Conservation (phyloP, 1,140 invertebrate genomes). For the Euwallacea fornicatus region DNA sequence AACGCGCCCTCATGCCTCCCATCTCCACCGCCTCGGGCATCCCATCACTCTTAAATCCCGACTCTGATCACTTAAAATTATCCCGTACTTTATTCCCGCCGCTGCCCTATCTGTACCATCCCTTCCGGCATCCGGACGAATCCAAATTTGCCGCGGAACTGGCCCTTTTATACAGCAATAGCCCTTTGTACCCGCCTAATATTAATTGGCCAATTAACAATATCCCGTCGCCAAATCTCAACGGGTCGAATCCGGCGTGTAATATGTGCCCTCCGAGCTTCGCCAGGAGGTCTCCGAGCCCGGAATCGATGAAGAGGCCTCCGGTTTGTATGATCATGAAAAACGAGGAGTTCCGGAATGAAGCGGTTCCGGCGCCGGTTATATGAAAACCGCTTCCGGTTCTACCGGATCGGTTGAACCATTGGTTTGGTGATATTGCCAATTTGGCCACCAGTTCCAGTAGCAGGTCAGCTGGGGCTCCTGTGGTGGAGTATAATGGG, state of each 20-base stretch:
- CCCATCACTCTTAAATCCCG: slow-evolving; percentile 59
- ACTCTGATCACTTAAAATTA: slow-evolving; percentile 65
- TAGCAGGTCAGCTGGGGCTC: slow-evolving; percentile 15
- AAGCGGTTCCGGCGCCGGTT: slow-evolving; percentile 61
- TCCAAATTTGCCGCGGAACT: slow-evolving; percentile 67
- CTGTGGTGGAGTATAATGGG: slow-evolving; percentile 34
- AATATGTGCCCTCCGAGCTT: slow-evolving; percentile 52
- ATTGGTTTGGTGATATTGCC: slow-evolving; percentile 56
- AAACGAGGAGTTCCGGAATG: slow-evolving; percentile 56
- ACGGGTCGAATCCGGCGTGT: slow-evolving; percentile 41
- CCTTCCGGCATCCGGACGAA: slow-evolving; percentile 67
- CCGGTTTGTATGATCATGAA: slow-evolving; percentile 62
- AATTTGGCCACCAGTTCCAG: slow-evolving; percentile 47
- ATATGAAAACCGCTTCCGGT: slow-evolving; percentile 82
- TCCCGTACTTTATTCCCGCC: slow-evolving; percentile 68
- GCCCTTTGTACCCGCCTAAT: slow-evolving; percentile 49
- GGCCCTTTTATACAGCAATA: slow-evolving; percentile 56
- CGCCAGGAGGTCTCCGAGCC: slow-evolving; percentile 57
- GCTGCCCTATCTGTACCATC: slow-evolving; percentile 72
- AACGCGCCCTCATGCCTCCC: slow-evolving; percentile 63
- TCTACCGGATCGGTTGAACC: slow-evolving; percentile 62
- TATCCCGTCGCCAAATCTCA: slow-evolving; percentile 44
- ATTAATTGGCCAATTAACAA: slow-evolving; percentile 53
- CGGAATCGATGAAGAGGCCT: slow-evolving; percentile 54
- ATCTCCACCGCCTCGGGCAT: slow-evolving; percentile 55